phyloP scores from a whole-genome alignment of 2,113 vertebrate species.

The Myanophis thanlyinensis region DNA sequence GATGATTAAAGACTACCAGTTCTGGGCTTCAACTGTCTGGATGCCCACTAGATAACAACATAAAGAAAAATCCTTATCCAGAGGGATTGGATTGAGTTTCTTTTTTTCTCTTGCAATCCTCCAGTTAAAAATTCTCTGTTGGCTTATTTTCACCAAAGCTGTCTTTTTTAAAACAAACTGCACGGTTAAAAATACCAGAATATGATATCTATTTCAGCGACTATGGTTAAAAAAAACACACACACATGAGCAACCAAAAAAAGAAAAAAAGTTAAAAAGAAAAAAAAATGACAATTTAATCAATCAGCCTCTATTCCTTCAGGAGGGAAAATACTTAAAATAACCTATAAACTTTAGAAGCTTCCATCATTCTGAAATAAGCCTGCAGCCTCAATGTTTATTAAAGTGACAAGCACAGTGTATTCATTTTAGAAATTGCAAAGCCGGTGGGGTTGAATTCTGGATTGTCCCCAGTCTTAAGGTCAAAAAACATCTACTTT shows the following conservation, averaged over 20 bases:
- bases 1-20: not conserved
- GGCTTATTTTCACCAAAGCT: conserved; percentile 54
- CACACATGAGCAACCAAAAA: not conserved
- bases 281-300: conserved; percentile 68
- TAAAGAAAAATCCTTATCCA: not conserved
- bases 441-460: conserved; percentile 46
- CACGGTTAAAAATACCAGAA: conserved; percentile 55
- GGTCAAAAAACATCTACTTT: not conserved
- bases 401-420: conserved; percentile 61
- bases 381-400: conserved; percentile 62
- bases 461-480: conserved; percentile 53
- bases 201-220: conserved; percentile 58
- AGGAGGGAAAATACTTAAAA: conserved; percentile 16
- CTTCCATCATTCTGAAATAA: conserved; percentile 64
- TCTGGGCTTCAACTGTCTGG: not conserved
- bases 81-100: not conserved
- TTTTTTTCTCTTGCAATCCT: conserved; percentile 8
- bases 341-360: conserved; percentile 49
- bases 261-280: not conserved
- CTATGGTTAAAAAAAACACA: conserved; percentile 40
- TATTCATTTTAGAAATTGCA: conserved; percentile 65
- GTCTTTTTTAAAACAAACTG: conserved; percentile 64
- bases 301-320: conserved; percentile 62
- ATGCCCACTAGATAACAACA: not conserved
- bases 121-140: conserved; percentile 59